Percentiles rank a stretch among this genome's conserved stretches.
These are phyloP conservation scores for Yponomeuta malinellus DNA, from an alignment of 2,888 invertebrate species.

Conservation along the genomic window DNA sequence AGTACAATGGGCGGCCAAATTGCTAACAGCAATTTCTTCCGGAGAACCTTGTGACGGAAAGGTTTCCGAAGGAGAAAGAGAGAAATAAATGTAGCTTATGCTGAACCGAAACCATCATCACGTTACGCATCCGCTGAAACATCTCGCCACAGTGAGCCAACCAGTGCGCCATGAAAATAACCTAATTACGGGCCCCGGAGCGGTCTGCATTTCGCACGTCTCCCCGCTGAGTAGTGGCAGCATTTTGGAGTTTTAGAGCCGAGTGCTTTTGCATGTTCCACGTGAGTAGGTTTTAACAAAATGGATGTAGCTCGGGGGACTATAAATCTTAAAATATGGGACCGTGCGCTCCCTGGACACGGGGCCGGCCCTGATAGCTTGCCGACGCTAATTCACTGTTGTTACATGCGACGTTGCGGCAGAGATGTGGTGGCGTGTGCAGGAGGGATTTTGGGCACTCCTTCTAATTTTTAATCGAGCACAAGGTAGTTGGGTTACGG, in stretches of 20 bases:
- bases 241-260: constrained; percentile 45
- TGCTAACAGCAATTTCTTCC: too few species aligned
- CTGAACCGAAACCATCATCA: too few species aligned
- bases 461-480: not conserved
- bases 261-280: constrained; percentile 65
- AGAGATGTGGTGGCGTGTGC: not conserved
- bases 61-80: too few species aligned
- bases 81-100: too few species aligned
- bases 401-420: not conserved
- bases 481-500: not conserved
- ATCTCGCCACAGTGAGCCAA: not conserved
- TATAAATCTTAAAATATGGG: constrained; percentile 55
- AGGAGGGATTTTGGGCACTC: not conserved
- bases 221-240: constrained; percentile 40
- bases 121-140: not conserved
- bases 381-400: not conserved
- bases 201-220: constrained; percentile 31
- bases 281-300: constrained; percentile 54
- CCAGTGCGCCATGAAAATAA: constrained; percentile 28
- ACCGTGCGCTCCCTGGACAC: constrained; percentile 47
- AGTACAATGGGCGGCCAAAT: too few species aligned
- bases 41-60: too few species aligned
- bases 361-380: constrained; percentile 22
- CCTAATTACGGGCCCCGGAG: constrained; percentile 39
- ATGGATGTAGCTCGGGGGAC: constrained; percentile 46